Evolutionary conservation across 2,888 invertebrate genomes (phyloP), one percentile per base, ranked within the genome.

Genomic region (Philereme vetulata): DNA sequence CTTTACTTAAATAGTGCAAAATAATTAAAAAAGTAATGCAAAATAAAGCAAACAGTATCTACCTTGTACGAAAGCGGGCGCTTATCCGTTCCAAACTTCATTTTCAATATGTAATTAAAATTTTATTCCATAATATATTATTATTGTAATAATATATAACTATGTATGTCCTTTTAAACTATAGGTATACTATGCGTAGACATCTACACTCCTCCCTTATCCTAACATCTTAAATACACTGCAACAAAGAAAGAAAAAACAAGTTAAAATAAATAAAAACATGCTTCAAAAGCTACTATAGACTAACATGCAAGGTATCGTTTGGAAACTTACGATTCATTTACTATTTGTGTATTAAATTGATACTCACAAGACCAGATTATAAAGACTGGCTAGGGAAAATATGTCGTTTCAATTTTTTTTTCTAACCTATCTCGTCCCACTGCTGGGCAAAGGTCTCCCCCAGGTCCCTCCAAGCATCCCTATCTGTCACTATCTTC

Each of bases 131-230:
- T 85, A 90, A 91, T 90, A 91, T 90, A 91, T 90, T 91, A 90
- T 90, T 92, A 90, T 88, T 88, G 85, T 89, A 91, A 92, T 91
- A 90, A 91, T 90, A 91, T 89, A 90, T 90, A 90, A 80, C 88
- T 90, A 90, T 90, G 85, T 90, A 90, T 90, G 85, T 89, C 86
- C 86, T 87, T 88, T 89, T 88, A 88, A 89, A 82, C 88, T 90
- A 90, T 87, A 90, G 83, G 86, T 90, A 90, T 89, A 85, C 89
- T 91, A 92, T 82, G 47, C 55, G 90, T 84, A 85, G 91, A 90
- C 90, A 88, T 90, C 90, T 91, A 91, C 86, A 90, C 88, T 88
- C 84, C 86, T 76, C 80, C 77, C 85, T 89, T 90, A 87, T 76
- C 86, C 90, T 90, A 66, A 89, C 84, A 88, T 89, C 85, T 90